These are phyloP conservation scores for Tiliqua scincoides DNA, from an alignment of 2,113 vertebrate species.

Conservation along the genomic window DNA sequence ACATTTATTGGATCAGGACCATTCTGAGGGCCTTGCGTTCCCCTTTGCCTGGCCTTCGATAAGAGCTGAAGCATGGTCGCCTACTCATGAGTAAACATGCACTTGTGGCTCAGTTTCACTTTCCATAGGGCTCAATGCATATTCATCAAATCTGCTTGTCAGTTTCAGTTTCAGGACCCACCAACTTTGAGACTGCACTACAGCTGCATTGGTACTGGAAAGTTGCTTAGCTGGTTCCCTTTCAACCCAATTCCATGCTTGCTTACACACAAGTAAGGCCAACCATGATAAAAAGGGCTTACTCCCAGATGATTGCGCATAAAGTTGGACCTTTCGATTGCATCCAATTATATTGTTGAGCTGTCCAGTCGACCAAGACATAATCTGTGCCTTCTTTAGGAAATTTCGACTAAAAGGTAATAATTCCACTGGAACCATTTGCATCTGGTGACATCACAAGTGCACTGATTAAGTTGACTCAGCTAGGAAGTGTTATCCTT, in stretches of 20 bases:
- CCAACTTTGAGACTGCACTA: too few species aligned
- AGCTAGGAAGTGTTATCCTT: background rate
- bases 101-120: too few species aligned
- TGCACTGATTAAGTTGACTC: background rate
- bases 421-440: background rate
- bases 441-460: background rate
- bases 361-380: background rate
- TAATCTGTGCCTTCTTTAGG: background rate
- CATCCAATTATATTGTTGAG: background rate
- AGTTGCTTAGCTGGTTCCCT: too few species aligned
- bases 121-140: too few species aligned
- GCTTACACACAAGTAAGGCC: background rate
- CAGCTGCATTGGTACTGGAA: too few species aligned
- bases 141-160: too few species aligned
- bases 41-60: too few species aligned
- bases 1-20: too few species aligned
- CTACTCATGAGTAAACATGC: too few species aligned
- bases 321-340: background rate
- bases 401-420: background rate
- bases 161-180: too few species aligned
- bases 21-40: too few species aligned
- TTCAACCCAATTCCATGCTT: background rate
- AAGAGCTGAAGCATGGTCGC: too few species aligned
- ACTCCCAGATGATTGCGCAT: background rate
- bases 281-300: background rate